Evolutionary conservation across 2,797 vertebrate species (phyloP), one percentile per base, ranked within the genome.

Genomic region (Artibeus jamaicensis): DNA sequence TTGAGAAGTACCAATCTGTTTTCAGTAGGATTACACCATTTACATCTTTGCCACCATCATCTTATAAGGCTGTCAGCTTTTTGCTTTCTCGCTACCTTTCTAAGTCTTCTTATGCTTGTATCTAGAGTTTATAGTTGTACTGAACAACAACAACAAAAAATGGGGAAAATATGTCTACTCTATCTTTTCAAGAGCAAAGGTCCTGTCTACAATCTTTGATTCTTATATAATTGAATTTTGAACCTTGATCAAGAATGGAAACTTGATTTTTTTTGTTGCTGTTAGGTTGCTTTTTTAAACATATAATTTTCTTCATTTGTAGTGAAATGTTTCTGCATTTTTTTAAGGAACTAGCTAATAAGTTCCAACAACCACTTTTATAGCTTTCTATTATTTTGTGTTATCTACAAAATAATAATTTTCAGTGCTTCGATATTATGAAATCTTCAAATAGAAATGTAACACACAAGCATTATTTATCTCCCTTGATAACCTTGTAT

Each of bases 361-460:
- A 77, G 34, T 57, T 83, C 21, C 24, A 21, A 12, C 8, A 79
- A 70, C 15, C 12, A n/a, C 22, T 91, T 90, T 68, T 29, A 83
- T 50, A 91, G 46, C 10, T 91, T 91, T 48, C 12, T n/a, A 70
- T 87, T 87, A 87, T 87, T 93, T 79, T 74, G 32, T 62, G 15
- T 76, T 91, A 59, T 68, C 90, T 62, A 55, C 48, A 82, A 91
- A 83, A 44, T 9, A 46, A 83, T 82, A 86, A 74, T 77, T 74
- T 92, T 46, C 48, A 50, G n/a, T 57, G 34, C 48, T 78, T 67
- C 26, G 32, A 32, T 89, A 11, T 89, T 67, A 74, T 55, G 50
- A 86, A 96, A 53, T 42, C 22, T 93, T 93, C 42, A 50, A 50
- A 83, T 84, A 82, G 46, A 89, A 87, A 91, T 93, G 19, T 6